Evolutionary conservation across 2,113 vertebrate species (phyloP).

Genomic region (Pavo muticus): DNA sequence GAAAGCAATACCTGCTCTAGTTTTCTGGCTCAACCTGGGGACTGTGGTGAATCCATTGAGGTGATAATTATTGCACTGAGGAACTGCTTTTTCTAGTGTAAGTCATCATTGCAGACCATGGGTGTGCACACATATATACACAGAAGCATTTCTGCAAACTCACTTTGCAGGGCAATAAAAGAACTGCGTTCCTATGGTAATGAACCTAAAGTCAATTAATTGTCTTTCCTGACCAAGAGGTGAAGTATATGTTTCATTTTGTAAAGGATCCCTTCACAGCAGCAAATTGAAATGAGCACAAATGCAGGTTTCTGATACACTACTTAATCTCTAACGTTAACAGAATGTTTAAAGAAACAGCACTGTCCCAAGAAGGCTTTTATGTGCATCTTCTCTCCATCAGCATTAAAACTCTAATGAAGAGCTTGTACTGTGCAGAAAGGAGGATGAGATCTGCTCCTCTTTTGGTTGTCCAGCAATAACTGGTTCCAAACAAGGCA

Average conservation of each 20-base stretch:
- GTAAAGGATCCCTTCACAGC: neutral
- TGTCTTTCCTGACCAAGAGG: neutral
- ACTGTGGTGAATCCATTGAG: neutral
- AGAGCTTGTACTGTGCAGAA: neutral
- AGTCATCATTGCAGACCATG: neutral
- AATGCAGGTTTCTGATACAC: neutral
- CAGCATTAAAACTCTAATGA: neutral
- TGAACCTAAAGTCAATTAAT: neutral
- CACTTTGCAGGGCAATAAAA: neutral
- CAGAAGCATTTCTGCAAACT: neutral
- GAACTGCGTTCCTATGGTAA: fast-evolving
- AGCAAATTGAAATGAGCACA: neutral
- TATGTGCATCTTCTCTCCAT: fast-evolving
- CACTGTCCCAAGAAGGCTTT: neutral
- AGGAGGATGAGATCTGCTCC: fast-evolving
- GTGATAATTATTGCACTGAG: neutral
- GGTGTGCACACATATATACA: neutral
- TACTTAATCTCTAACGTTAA: neutral
- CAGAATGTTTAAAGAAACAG: neutral
- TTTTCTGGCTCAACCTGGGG: neutral
- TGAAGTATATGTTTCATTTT: neutral
- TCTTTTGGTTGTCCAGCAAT: neutral
- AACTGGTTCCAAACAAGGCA: neutral
- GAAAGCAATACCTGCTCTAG: neutral
- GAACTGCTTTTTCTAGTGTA: neutral